Percentiles rank a stretch among this genome's conserved stretches.
Conservation (phyloP, 53 echinoderm and acorn worm species). For the Paelopatides confundens region DNA sequence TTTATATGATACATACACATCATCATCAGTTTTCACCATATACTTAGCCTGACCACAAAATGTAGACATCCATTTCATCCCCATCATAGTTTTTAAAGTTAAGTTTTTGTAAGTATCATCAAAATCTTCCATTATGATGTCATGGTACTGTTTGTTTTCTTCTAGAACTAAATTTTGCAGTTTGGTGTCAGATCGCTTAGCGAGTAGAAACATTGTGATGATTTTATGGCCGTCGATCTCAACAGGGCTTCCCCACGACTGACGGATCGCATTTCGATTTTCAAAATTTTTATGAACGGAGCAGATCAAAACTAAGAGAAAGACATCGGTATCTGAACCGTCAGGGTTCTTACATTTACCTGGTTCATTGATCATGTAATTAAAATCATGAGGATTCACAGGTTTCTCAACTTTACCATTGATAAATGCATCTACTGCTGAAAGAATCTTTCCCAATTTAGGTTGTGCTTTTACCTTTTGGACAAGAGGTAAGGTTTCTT, state of each 20-base stretch:
- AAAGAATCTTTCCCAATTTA: conserved; percentile 22
- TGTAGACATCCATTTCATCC: conserved; percentile 80
- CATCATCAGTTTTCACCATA: conserved; percentile 62
- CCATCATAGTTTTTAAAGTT: conserved; percentile 95
- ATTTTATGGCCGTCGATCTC: conserved; percentile 68
- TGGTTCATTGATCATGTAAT: conserved; percentile 83
- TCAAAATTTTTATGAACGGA: conserved; percentile 91
- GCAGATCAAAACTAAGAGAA: conserved; percentile 79
- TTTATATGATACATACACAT: conserved; percentile 86
- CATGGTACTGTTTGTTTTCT: conserved; percentile 81
- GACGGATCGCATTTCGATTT: conserved; percentile 86
- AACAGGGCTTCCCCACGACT: conserved; percentile 84
- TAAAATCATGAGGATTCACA: conserved; percentile 83
- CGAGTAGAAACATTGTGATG: conserved; percentile 85
- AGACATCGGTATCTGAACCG: conserved; percentile 71
- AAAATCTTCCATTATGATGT: conserved; percentile 94
- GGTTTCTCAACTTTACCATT: neutral
- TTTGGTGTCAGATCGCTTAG: conserved; percentile 65
- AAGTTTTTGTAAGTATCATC: conserved; percentile 92
- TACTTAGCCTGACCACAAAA: conserved; percentile 81
- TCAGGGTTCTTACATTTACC: conserved; percentile 78
- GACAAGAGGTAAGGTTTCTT: conserved; percentile 4
- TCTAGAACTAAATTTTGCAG: conserved; percentile 78
- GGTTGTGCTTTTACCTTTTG: conserved; percentile 50
- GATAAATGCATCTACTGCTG: neutral